Evolutionary conservation across 1,140 invertebrate species (phyloP), one percentile per base, ranked within the genome.

Genomic region (Lepeophtheirus salmonis): DNA sequence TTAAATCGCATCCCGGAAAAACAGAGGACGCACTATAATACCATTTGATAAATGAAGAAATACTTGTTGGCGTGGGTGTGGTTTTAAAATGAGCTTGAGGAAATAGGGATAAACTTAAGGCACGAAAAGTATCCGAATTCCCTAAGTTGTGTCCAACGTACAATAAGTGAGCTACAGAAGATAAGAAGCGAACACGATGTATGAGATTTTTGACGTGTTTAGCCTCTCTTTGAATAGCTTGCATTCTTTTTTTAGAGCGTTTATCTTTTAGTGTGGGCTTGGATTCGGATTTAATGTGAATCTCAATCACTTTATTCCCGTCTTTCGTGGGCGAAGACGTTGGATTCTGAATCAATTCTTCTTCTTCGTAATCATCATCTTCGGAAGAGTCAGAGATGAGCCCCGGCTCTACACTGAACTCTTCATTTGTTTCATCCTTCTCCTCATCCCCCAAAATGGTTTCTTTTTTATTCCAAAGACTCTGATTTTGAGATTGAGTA

Each of bases 271-370:
- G 64, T 24, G 16, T 64, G 64, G 13, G 65, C 49, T 66, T 74
- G 70, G 4, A 65, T 63, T 63, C 78, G 73, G 64, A 72, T 68
- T 51, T 74, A 66, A 22, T 70, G 65, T 61, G 30, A n/a, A 41
- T 41, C n/a, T 41, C 30, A n/a, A 41, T 41, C 30, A 41, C 30
- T 41, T 41, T 6, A 41, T 41, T 41, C n/a, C n/a, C n/a, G n/a
- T n/a, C n/a, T n/a, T 41, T 6, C 6, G 6, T 41, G 6, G 30
- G n/a, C n/a, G 30, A 41, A 41, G 30, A 41, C n/a, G 30, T 10
- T 6, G 30, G n/a, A 10, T 41, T n/a, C 6, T 65, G 63, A 64
- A 69, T 69, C 66, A 70, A 64, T 63, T 77, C 72, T 71, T 72
- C 73, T 30, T 75, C 70, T 50, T 63, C 65, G 3, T 67, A 49